These are phyloP conservation scores for Ephialtes manifestator DNA, from an alignment of 2,888 invertebrate genomes.

Conservation along the genomic window DNA sequence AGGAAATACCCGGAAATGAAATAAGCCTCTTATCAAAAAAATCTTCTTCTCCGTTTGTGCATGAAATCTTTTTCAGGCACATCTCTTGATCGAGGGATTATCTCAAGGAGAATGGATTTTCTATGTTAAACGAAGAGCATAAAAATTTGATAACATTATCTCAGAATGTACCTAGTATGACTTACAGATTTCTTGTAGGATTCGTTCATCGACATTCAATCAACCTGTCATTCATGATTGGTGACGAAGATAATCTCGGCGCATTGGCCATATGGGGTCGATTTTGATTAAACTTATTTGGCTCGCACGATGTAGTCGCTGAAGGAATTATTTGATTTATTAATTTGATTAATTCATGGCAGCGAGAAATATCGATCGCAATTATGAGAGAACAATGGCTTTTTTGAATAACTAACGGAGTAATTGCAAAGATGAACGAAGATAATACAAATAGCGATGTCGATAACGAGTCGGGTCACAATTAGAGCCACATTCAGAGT, in stretches of 20 bases:
- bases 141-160: slow-evolving; percentile 21
- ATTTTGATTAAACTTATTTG: background rate
- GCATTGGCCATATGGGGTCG: background rate
- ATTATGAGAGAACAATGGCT: background rate
- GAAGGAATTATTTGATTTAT: background rate
- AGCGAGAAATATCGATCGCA: background rate
- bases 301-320: background rate
- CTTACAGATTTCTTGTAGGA: background rate
- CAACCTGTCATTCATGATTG: slow-evolving; percentile 6
- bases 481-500: background rate
- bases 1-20: slow-evolving; percentile 36
- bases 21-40: slow-evolving; percentile 21
- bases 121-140: background rate
- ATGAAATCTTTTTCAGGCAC: too few relatives aligned
- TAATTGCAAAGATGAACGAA: background rate
- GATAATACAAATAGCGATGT: background rate
- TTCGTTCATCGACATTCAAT: background rate
- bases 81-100: slow-evolving; percentile 12
- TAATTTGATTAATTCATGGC: background rate
- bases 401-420: background rate
- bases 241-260: slow-evolving; percentile 5
- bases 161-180: background rate
- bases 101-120: slow-evolving; percentile 6
- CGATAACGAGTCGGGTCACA: background rate
- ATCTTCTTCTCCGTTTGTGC: background rate